These are phyloP conservation scores for Unio delphinus DNA, from an alignment of 2,888 invertebrate genomes.

Conservation along the genomic window DNA sequence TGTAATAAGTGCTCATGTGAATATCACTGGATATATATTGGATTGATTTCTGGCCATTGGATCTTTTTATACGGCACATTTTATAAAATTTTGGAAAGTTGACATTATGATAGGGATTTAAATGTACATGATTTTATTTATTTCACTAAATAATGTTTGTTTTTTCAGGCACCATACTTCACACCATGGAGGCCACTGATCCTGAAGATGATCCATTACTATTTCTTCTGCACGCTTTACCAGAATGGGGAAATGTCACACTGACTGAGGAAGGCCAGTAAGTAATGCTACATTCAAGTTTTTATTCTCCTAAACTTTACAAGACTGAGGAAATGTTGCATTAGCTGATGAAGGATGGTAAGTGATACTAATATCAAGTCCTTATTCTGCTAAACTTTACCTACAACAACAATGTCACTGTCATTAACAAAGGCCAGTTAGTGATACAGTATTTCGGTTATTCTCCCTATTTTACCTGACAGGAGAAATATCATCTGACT, in stretches of 20 bases:
- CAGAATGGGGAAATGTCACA: conserved; percentile 9
- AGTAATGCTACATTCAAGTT: conserved; percentile 1
- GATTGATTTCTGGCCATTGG: no score
- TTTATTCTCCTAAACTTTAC: no score
- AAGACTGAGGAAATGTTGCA: no score
- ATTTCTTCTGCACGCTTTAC: conserved; percentile 5
- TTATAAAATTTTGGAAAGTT: background rate
- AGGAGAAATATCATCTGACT: no score
- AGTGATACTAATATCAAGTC: background rate
- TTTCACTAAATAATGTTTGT: background rate
- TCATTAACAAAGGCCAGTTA: no score
- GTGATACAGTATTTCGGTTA: no score
- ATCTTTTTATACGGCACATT: background rate
- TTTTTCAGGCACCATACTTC: conserved; percentile 15
- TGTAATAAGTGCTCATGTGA: no score
- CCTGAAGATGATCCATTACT: conserved; percentile 16
- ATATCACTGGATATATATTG: no score
- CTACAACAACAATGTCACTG: no score
- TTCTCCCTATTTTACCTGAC: no score
- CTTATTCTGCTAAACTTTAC: no score
- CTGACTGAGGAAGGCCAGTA: conserved; percentile 17
- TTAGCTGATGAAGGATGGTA: conserved; percentile 14
- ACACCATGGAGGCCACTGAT: conserved; percentile 20
- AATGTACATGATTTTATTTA: background rate
- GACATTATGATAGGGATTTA: background rate